Evolutionary conservation across 2,888 invertebrate genomes (phyloP).

Genomic region (Pheosia tremula): DNA sequence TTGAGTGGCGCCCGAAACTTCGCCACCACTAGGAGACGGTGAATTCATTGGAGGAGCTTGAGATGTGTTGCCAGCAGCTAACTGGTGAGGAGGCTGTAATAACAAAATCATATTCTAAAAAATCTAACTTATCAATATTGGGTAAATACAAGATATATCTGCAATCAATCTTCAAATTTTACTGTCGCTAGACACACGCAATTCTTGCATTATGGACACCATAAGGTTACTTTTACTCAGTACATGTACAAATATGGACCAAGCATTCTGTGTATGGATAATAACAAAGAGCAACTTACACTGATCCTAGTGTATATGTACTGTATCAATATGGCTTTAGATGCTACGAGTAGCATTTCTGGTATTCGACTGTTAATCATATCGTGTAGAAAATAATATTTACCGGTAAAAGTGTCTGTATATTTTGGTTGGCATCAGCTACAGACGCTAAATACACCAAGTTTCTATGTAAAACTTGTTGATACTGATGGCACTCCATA

Average conservation of each 20-base stretch:
- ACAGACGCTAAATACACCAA: conserved; percentile 97
- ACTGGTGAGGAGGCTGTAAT: conserved; percentile 81
- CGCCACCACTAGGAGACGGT: conserved; percentile 64
- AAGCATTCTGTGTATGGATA: too few relatives aligned
- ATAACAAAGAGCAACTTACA: too few relatives aligned
- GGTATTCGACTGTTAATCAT: not conserved
- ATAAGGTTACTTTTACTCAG: too few relatives aligned
- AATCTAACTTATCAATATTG: not conserved
- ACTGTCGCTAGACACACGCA: too few relatives aligned
- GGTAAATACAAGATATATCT: too few relatives aligned
- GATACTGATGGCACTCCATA: conserved; percentile 96
- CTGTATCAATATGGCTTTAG: too few relatives aligned
- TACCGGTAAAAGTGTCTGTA: conserved; percentile 95
- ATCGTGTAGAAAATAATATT: conserved; percentile 52
- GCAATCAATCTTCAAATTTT: too few relatives aligned
- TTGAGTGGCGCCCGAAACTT: conserved; percentile 71
- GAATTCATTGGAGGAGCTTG: conserved; percentile 70
- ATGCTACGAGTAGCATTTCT: too few relatives aligned
- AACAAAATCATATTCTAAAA: too few relatives aligned
- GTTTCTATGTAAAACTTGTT: conserved; percentile 97
- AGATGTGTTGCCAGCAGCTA: conserved; percentile 79
- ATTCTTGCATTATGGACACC: too few relatives aligned
- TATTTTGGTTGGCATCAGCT: conserved; percentile 98
- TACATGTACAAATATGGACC: too few relatives aligned
- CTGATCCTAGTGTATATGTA: too few relatives aligned